These are phyloP conservation scores for Perccottus glenii DNA, from an alignment of 2,113 vertebrate genomes.

Conservation along the genomic window DNA sequence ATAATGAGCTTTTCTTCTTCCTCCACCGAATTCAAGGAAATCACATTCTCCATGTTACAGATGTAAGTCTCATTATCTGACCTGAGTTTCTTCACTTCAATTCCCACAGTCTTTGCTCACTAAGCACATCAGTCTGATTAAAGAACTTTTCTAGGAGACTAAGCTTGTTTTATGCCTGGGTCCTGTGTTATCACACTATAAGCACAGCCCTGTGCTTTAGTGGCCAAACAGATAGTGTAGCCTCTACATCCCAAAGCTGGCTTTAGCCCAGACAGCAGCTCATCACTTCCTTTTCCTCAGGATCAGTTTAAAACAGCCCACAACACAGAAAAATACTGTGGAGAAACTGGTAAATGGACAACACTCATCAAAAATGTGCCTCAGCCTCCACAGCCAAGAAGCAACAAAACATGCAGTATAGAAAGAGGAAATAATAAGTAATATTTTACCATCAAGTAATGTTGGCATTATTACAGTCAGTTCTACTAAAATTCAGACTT, in stretches of 20 bases:
- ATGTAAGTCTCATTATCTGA: conserved; percentile 78
- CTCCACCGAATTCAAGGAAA: conserved; percentile 62
- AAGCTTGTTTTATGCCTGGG: conserved; percentile 62
- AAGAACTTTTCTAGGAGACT: conserved; percentile 66
- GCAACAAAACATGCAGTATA: too few relatives aligned
- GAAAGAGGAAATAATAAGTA: too few relatives aligned
- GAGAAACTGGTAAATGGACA: background rate
- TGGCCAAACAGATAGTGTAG: conserved; percentile 60
- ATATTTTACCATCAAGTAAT: too few relatives aligned
- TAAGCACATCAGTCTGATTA: conserved; percentile 74
- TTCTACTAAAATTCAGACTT: too few relatives aligned
- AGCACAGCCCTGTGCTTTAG: conserved; percentile 56
- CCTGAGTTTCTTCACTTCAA: conserved; percentile 70
- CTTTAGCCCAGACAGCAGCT: conserved; percentile 46
- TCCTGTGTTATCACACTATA: conserved; percentile 52
- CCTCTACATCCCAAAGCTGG: conserved; percentile 38
- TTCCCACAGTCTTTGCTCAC: conserved; percentile 74
- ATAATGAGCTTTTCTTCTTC: conserved; percentile 74
- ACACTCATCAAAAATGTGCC: background rate
- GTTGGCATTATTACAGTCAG: too few relatives aligned
- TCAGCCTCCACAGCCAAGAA: background rate
- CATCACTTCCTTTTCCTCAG: conserved; percentile 31
- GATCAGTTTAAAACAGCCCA: conserved; percentile 17
- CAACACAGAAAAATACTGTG: background rate
- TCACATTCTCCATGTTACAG: conserved; percentile 67